These are phyloP conservation scores for Pseudochirops cupreus DNA, from an alignment of 2,797 vertebrate species.

Conservation along the genomic window DNA sequence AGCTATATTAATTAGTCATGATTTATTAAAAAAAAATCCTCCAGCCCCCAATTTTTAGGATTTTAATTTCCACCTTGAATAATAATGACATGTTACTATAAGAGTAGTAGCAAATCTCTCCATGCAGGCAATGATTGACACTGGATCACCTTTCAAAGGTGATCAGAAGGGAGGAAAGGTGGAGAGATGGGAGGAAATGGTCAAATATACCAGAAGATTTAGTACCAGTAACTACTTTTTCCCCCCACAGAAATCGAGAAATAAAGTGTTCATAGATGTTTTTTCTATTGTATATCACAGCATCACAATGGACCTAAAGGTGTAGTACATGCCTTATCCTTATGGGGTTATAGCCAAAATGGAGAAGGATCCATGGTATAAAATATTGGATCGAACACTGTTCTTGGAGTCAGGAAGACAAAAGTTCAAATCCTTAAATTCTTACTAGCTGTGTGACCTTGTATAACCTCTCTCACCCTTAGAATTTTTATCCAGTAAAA, in stretches of 20 bases:
- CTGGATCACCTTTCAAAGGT: neutral
- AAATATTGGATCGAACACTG: neutral
- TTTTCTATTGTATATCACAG: neutral
- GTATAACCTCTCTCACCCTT: neutral
- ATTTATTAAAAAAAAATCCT: neutral
- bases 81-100: neutral
- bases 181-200: neutral
- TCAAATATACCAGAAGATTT: neutral
- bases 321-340: neutral
- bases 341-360: neutral
- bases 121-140: neutral
- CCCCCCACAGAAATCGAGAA: neutral
- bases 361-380: neutral
- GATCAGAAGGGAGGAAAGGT: neutral
- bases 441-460: slow-evolving; percentile 12
- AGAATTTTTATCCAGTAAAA: slow-evolving; percentile 35
- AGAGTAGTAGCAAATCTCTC: neutral
- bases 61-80: neutral
- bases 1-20: neutral
- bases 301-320: neutral
- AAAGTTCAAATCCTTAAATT: slow-evolving; percentile 3
- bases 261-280: neutral
- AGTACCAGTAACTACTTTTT: neutral
- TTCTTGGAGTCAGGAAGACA: neutral
- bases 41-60: neutral